phyloP scores from a whole-genome alignment of 2,797 vertebrate genomes.

The Urophycis tenuis region DNA sequence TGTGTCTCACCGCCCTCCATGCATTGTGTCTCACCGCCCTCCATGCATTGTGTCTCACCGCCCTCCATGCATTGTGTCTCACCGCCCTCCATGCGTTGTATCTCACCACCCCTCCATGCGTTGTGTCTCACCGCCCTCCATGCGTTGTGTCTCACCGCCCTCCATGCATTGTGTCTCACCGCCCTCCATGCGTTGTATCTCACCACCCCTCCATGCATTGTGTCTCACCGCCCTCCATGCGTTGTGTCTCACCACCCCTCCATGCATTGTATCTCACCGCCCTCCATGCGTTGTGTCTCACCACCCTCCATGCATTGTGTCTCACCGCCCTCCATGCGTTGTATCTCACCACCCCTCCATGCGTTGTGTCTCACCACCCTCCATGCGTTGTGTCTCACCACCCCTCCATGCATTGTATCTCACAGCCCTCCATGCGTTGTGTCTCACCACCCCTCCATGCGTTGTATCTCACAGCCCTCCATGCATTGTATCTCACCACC shows the following conservation, averaged over 20 bases:
- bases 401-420: slow-evolving; percentile 72
- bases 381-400: too few species aligned
- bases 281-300: too few species aligned
- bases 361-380: slow-evolving; percentile 83
- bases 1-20: slow-evolving; percentile 77
- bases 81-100: too few species aligned
- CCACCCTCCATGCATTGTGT: slow-evolving; percentile 73
- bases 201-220: slow-evolving; percentile 74
- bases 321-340: slow-evolving; percentile 92
- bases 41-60: too few species aligned
- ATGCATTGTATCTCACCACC: too few species aligned
- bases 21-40: slow-evolving; percentile 83
- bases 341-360: slow-evolving; percentile 77
- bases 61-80: slow-evolving; percentile 72
- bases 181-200: too few species aligned
- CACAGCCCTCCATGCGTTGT: too few species aligned
- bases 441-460: slow-evolving; percentile 75
- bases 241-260: slow-evolving; percentile 78
- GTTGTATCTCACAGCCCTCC: slow-evolving; percentile 86
- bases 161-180: slow-evolving; percentile 75
- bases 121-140: slow-evolving; percentile 87
- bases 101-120: slow-evolving; percentile 74
- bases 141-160: slow-evolving; percentile 78
- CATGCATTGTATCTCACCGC: slow-evolving; percentile 78
- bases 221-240: slow-evolving; percentile 90